Evolutionary conservation across 2,797 vertebrate genomes (phyloP), one percentile per base, ranked within the genome.

Genomic region (Etheostoma perlongum): DNA sequence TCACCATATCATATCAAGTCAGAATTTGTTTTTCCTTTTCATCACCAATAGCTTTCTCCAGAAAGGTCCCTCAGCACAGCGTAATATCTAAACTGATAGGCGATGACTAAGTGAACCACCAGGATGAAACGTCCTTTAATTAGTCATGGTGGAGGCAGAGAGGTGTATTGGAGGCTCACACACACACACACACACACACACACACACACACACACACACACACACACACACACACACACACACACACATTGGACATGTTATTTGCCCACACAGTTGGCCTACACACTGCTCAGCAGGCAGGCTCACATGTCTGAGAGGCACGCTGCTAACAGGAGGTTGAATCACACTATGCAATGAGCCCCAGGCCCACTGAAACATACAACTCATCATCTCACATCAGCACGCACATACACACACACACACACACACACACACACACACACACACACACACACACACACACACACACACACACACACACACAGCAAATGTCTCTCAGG

Each of bases 321-420:
- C 23, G 30, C 62, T 61, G 71, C 76, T 78, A 83, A 85, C 81
- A 36, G 70, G 67, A 79, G 69, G 57, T 75, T 74, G 83, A 88
- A 74, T 88, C 85, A 87, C 74, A 74, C 70, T 70, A 74, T 78
- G 80, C 78, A 72, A 53, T 25, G 71, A 79, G 74, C 68, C 76
- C 42, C 21, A 2, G 54, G 76, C 71, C 72, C 79, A 83, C 82
- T 70, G 79, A 69, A 40, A 85, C 74, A 79, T 53, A 54, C 57
- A 72, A 63, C 30, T 79, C 83, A 77, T 72, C 69, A 74, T 84
- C 81, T 76, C 74, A 86, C 66, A 65, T 76, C 60, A 67, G 1
- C 12, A 33, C 49, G 21, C 54, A 58, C 36, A 55, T 21, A 73
- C 60, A 61, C 21, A 11, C 36, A 40, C 10, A 10, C 42, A 44